Conservation (phyloP, 37 sponge, comb jelly and placozoan genomes). For the Diacarnus erythraeanus region DNA sequence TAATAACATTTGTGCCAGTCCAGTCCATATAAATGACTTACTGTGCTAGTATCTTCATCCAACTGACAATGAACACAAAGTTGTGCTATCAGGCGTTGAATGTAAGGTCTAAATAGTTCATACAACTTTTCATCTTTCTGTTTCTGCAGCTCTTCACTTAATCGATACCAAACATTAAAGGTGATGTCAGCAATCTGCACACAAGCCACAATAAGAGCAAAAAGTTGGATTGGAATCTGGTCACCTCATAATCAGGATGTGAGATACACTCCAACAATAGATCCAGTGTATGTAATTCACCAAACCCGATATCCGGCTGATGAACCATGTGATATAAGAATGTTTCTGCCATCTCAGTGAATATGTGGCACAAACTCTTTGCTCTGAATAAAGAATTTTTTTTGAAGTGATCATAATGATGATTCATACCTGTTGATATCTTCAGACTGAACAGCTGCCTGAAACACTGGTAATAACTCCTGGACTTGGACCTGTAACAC, state of each 20-base stretch:
- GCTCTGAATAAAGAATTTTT: slow-evolving; percentile 42
- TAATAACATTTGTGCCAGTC: not conserved
- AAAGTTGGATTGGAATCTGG: not conserved
- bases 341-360: slow-evolving; percentile 82
- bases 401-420: too few species aligned
- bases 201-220: not conserved
- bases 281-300: slow-evolving; percentile 50
- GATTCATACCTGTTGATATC: slow-evolving; percentile 41
- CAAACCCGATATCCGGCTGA: slow-evolving; percentile 59
- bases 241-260: slow-evolving; percentile 68
- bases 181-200: slow-evolving; percentile 74
- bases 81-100: slow-evolving; percentile 39
- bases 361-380: slow-evolving; percentile 66
- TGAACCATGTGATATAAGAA: slow-evolving; percentile 59
- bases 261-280: slow-evolving; percentile 54
- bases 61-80: slow-evolving; percentile 78
- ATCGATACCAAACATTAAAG: slow-evolving; percentile 81
- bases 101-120: slow-evolving; percentile 54
- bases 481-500: slow-evolving; percentile 38
- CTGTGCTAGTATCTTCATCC: slow-evolving; percentile 65
- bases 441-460: slow-evolving; percentile 58
- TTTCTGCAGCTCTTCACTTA: slow-evolving; percentile 70
- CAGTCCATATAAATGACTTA: slow-evolving; percentile 6
- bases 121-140: slow-evolving; percentile 18
- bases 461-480: slow-evolving; percentile 52